Evolutionary conservation across 2,113 vertebrate genomes (phyloP).

Genomic region (Ceyx margarethae): DNA sequence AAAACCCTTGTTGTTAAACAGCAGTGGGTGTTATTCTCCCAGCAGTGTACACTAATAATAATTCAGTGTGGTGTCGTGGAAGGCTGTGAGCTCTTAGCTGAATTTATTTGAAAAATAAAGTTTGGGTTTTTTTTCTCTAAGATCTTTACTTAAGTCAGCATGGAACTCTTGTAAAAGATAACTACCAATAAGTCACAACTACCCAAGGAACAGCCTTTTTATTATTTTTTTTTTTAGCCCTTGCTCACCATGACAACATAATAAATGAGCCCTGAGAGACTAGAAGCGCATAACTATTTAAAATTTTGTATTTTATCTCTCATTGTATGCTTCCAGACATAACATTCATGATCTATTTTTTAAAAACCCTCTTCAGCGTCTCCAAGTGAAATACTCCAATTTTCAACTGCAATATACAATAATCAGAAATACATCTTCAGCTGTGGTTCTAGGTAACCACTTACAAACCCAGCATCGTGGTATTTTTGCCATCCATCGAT

Average conservation of each 20-base stretch:
- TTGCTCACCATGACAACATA: slow-evolving; percentile 73
- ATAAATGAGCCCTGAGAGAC: slow-evolving; percentile 71
- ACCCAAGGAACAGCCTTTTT: slow-evolving; percentile 68
- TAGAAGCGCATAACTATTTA: slow-evolving; percentile 54
- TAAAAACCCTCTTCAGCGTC: slow-evolving; percentile 42
- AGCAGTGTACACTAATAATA: slow-evolving; percentile 66
- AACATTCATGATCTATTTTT: slow-evolving; percentile 48
- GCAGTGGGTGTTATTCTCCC: slow-evolving; percentile 55
- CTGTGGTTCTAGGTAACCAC: neutral
- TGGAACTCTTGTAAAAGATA: slow-evolving; percentile 75
- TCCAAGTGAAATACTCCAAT: slow-evolving; percentile 55
- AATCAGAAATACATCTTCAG: slow-evolving; percentile 40
- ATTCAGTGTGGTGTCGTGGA: slow-evolving; percentile 57
- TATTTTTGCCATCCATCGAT: slow-evolving; percentile 62
- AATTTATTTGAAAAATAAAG: slow-evolving; percentile 76
- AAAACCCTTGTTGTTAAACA: slow-evolving; percentile 54
- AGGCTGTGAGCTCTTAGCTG: slow-evolving; percentile 62
- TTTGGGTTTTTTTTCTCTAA: slow-evolving; percentile 48
- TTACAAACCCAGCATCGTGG: neutral
- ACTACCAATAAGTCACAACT: slow-evolving; percentile 73
- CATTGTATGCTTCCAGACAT: slow-evolving; percentile 52
- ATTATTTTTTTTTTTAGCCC: slow-evolving; percentile 74
- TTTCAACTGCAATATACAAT: slow-evolving; percentile 44
- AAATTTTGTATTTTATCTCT: slow-evolving; percentile 67
- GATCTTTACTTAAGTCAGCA: slow-evolving; percentile 74